Conservation (phyloP, 2,797 vertebrate genomes). For the Lemur catta region DNA sequence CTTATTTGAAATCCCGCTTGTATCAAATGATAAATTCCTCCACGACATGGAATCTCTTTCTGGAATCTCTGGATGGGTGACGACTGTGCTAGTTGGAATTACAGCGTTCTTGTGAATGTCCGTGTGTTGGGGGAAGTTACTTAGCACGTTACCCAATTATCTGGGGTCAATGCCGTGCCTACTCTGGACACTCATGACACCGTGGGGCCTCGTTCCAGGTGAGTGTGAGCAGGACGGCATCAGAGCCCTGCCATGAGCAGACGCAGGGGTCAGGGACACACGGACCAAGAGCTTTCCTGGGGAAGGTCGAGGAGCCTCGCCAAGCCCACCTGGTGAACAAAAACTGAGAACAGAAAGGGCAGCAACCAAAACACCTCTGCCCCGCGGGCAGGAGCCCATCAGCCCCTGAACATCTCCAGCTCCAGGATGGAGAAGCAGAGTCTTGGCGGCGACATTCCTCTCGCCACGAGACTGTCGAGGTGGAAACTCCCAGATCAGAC, state of each 20-base stretch:
- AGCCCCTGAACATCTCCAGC: not conserved
- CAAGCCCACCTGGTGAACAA: not conserved
- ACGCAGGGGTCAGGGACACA: rapidly evolving
- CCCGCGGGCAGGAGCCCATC: rapidly evolving
- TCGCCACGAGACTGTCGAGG: rapidly evolving
- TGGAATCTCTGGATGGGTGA: not conserved
- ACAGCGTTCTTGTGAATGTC: no score
- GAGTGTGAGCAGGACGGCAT: not conserved
- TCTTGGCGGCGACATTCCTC: no score
- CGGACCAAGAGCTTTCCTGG: not conserved
- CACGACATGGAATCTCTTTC: rapidly evolving
- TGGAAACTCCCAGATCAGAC: not conserved
- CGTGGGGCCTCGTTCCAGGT: not conserved
- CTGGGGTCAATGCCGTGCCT: not conserved
- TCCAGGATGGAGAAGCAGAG: not conserved
- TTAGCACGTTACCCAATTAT: no score
- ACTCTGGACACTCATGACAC: not conserved
- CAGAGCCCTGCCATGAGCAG: not conserved
- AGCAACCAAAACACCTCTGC: rapidly evolving
- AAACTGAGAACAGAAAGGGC: not conserved
- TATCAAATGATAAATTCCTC: not conserved
- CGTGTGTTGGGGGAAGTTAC: not conserved
- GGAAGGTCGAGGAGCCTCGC: not conserved
- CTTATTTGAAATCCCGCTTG: not conserved
- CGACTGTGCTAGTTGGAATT: rapidly evolving